Percentiles rank a stretch among this genome's conserved stretches.
Conservation (phyloP, 2,888 invertebrate genomes). For the Sussaba pulchella region DNA sequence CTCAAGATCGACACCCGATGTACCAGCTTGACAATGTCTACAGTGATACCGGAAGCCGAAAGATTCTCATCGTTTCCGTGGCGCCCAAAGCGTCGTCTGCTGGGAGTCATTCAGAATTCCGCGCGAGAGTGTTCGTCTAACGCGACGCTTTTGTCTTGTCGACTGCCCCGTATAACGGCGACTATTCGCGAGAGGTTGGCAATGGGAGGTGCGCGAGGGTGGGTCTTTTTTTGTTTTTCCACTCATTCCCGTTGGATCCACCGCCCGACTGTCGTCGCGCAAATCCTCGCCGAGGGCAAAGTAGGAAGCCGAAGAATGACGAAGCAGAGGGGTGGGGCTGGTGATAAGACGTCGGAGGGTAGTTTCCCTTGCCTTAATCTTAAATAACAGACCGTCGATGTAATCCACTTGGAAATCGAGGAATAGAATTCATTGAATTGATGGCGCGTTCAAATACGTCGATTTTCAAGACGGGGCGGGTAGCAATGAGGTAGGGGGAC, state of each 20-base stretch:
- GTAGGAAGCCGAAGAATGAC: slow-evolving; percentile 60
- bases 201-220: slow-evolving; percentile 67
- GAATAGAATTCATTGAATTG: slow-evolving; percentile 63
- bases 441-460: slow-evolving; percentile 49
- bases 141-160: slow-evolving; percentile 77
- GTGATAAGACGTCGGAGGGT: background rate
- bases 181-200: slow-evolving; percentile 71
- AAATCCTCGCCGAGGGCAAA: slow-evolving; percentile 33
- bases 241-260: slow-evolving; percentile 37
- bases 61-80: slow-evolving; percentile 50
- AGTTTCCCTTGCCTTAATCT: slow-evolving; percentile 40
- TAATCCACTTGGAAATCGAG: slow-evolving; percentile 60
- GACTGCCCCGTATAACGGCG: slow-evolving; percentile 40
- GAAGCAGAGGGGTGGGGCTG: background rate
- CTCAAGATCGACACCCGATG: slow-evolving; percentile 42
- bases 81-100: slow-evolving; percentile 68
- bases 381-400: slow-evolving; percentile 63
- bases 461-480: slow-evolving; percentile 26
- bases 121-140: slow-evolving; percentile 72
- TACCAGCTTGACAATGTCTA: slow-evolving; percentile 5
- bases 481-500: background rate
- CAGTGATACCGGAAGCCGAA: slow-evolving; percentile 9
- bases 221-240: slow-evolving; percentile 62
- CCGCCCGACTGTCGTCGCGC: background rate
- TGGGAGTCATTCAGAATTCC: slow-evolving; percentile 72